Evolutionary conservation across 2,113 vertebrate genomes (phyloP).

Genomic region (Ranitomeya variabilis): DNA sequence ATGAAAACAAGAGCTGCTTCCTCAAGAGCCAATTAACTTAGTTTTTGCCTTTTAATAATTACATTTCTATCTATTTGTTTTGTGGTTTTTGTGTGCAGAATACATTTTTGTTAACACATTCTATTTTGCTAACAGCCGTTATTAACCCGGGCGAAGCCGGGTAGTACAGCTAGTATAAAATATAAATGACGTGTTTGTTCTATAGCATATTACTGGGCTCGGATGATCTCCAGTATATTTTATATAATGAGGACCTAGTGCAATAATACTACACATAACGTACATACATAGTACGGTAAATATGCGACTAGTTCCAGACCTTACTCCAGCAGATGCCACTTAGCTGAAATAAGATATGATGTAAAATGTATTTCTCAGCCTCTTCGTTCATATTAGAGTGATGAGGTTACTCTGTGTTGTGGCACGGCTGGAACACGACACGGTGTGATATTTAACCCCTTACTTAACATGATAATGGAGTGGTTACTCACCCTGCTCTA

Average conservation of each 20-base stretch:
- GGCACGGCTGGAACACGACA: neutral
- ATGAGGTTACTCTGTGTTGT: neutral
- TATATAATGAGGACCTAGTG: neutral
- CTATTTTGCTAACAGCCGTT: no score
- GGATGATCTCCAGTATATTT: neutral
- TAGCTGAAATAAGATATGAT: neutral
- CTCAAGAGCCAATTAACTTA: no score
- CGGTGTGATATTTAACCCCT: constrained; percentile 24
- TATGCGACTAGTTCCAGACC: neutral
- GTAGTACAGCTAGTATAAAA: no score
- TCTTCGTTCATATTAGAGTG: neutral
- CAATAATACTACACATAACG: neutral
- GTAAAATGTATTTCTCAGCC: neutral
- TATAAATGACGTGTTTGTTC: no score
- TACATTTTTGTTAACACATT: no score
- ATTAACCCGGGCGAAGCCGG: no score
- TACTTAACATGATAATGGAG: constrained; percentile 29
- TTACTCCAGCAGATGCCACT: neutral
- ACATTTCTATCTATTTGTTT: no score
- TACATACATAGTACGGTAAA: neutral
- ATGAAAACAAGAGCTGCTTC: no score
- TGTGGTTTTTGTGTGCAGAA: no score
- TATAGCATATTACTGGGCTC: neutral
- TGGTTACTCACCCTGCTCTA: constrained; percentile 93
- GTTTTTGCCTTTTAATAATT: no score